Base-by-base conservation (phyloP, 2,888 invertebrate genomes). In the Hypselothyrea guttata region DNA sequence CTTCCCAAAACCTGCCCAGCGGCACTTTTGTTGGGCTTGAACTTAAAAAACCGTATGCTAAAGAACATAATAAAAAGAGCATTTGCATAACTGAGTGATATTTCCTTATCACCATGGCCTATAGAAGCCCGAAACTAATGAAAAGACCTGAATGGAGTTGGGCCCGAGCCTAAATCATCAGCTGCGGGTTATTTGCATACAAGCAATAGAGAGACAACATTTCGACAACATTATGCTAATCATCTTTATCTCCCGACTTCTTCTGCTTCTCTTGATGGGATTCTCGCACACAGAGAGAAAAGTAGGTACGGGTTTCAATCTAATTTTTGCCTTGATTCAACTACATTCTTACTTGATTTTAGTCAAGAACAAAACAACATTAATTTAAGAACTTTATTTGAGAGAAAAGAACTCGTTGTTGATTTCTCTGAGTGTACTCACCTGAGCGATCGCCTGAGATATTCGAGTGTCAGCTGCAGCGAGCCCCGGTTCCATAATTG, bases 401-500 rank as follows among this genome's bases (percentile, higher is more conserved):
- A n/a, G n/a, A n/a, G n/a, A n/a, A n/a, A n/a, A n/a, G n/a, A n/a
- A n/a, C n/a, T n/a, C n/a, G n/a, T n/a, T n/a, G n/a, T n/a, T n/a
- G n/a, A n/a, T n/a, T n/a, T n/a, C n/a, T n/a, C n/a, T n/a, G n/a
- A n/a, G 7, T 7, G 0, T 22, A 78, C 89, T 89, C 75, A 90
- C 90, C 90, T 90, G 63, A 90, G 78, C 52, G 88, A 87, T 49
- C 87, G 87, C 73, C 87, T 87, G 53, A 90, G 86, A 82, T 90
- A 90, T 55, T 87, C 86, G 62, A 90, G 86, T 45, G 89, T 89
- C 55, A 88, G 75, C 64, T 89, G 88, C 56, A 90, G 77, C 59
- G 84, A 89, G 62, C 87, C 87, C 38, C 87, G 88, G 76, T 89
- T 90, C 90, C 90, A 90, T 53, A 91, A 90, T 75, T 91, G 91